phyloP scores from a whole-genome alignment of 2,113 vertebrate species.

The Amblyopsis rosae region DNA sequence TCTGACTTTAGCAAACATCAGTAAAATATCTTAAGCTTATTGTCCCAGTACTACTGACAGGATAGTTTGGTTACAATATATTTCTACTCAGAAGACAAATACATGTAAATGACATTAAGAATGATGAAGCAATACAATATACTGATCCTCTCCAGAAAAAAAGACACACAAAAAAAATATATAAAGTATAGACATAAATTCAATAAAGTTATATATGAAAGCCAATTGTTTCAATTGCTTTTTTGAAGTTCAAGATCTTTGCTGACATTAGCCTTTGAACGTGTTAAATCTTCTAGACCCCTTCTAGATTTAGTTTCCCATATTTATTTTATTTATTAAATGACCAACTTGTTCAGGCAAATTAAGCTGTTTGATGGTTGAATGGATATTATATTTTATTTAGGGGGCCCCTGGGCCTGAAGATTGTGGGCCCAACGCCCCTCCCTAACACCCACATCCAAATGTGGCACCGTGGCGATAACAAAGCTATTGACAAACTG shows the following conservation, averaged over 20 bases:
- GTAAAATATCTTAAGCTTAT: background rate
- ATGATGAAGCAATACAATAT: constrained; percentile 72
- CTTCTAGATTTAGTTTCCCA: too few relatives aligned
- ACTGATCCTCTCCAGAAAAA: constrained; percentile 68
- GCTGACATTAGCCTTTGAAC: too few relatives aligned
- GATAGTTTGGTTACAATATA: constrained; percentile 12
- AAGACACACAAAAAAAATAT: constrained; percentile 45
- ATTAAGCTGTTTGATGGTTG: too few relatives aligned
- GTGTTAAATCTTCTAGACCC: too few relatives aligned
- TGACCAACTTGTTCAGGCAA: too few relatives aligned
- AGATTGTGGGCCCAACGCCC: too few relatives aligned
- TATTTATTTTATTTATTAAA: too few relatives aligned
- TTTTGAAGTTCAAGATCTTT: constrained; percentile 5
- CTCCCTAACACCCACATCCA: too few relatives aligned
- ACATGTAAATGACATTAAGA: constrained; percentile 34
- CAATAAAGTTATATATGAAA: constrained; percentile 75
- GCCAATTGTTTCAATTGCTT: constrained; percentile 26
- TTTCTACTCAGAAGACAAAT: constrained; percentile 33
- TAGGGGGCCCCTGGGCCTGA: too few relatives aligned
- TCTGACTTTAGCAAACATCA: background rate
- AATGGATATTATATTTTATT: too few relatives aligned
- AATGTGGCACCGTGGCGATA: too few relatives aligned
- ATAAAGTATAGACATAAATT: constrained; percentile 65
- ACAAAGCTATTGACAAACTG: too few relatives aligned
- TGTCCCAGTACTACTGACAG: constrained; percentile 49